Base-by-base conservation (phyloP, 2,797 vertebrate genomes). In the Danio tinwini region DNA sequence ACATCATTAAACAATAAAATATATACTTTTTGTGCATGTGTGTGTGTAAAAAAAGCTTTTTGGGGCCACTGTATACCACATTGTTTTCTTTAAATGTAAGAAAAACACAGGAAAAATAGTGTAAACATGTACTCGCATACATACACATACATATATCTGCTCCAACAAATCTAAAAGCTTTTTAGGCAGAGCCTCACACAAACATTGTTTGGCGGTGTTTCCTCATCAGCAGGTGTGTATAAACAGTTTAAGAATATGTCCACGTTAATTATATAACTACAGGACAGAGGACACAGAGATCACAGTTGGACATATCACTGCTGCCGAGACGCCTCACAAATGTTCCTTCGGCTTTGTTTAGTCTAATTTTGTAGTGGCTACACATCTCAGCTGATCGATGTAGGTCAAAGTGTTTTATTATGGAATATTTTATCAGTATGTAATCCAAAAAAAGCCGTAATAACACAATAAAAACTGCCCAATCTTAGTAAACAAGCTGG, bases 221-320 rank as follows among this genome's bases (percentile, higher is more conserved):
- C 52, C 50, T 59, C 77, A 42, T 47, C 13, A 50, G 53, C 64
- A 47, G 7, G 37, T 17, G 42, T 72, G 19, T 80, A 71, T 84
- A 85, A 80, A 86, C 74, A 58, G n/a, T 85, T 83, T 78, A 80
- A 69, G 52, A 81, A 76, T 61, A 9, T 6, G 42, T 49, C 19
- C 21, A 13, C 69, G 44, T 72, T 42, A 58, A 72, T 78, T 39
- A 75, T 81, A 59, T 64, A 78, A 63, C 69, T 49, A 68, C 19
- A 67, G 17, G 53, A 50, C 13, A 37, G 13, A 73, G 19, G 40
- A 73, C 55, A 59, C 14, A 12, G 47, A 45, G 45, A 49, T 58
- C 16, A 76, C 52, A 55, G 47, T 44, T 40, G 8, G 29, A 63
- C 16, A 14, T 42, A 8, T 37, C 39, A 29, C 11, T 50, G 5